Percentiles rank a stretch among this genome's conserved stretches.
phyloP scores from a whole-genome alignment of 2,888 invertebrate genomes.

The Agonopterix arenella region DNA sequence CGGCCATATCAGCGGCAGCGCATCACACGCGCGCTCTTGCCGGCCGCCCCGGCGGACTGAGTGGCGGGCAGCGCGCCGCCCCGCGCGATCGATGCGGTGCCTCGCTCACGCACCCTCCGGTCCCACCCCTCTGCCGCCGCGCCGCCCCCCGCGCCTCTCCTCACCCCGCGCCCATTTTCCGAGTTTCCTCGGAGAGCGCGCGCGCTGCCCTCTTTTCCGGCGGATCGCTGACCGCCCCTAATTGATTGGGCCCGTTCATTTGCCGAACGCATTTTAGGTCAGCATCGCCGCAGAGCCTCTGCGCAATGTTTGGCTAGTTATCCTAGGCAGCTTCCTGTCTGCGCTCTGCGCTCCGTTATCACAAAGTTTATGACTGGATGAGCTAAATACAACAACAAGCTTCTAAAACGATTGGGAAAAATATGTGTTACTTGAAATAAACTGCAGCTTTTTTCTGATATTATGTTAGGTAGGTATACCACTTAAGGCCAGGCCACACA shows the following conservation, averaged over 20 bases:
- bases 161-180: slow-evolving; percentile 52
- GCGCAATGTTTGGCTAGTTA: slow-evolving; percentile 22
- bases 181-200: slow-evolving; percentile 74
- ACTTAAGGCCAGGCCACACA: no score
- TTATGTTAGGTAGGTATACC: no score
- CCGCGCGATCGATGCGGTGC: slow-evolving; percentile 55
- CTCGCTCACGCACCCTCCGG: slow-evolving; percentile 54
- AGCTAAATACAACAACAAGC: no score
- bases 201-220: slow-evolving; percentile 74
- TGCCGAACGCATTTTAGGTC: slow-evolving; percentile 72
- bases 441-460: no score
- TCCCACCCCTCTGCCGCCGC: slow-evolving; percentile 27
- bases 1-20: slow-evolving; percentile 75
- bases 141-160: slow-evolving; percentile 33
- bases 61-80: slow-evolving; percentile 34
- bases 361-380: no score
- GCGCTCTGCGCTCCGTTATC: neutral
- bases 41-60: slow-evolving; percentile 76
- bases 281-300: slow-evolving; percentile 60
- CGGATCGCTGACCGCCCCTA: slow-evolving; percentile 68
- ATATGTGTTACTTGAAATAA: no score
- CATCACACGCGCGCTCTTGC: slow-evolving; percentile 74
- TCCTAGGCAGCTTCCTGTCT: neutral
- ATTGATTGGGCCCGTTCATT: slow-evolving; percentile 71
- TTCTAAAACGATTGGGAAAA: no score